Conservation (phyloP, 1,140 invertebrate genomes). For the Eupristina koningsbergeri region DNA sequence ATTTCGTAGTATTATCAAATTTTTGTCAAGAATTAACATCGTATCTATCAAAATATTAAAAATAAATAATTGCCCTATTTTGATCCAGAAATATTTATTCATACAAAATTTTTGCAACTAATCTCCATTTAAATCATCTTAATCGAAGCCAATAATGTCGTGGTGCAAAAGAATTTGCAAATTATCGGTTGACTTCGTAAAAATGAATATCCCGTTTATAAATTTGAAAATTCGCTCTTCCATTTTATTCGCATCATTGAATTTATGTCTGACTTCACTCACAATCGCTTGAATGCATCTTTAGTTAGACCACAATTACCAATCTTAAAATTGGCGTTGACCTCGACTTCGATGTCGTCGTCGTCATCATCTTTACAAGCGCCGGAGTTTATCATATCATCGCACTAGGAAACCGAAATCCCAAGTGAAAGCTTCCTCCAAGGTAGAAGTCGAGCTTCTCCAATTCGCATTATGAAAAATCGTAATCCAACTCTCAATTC, state of each 20-base stretch:
- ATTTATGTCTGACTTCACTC: background rate
- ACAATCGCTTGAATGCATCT: background rate
- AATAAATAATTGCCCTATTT: too few relatives aligned
- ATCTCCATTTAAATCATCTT: background rate
- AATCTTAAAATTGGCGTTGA: background rate
- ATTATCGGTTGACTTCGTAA: background rate
- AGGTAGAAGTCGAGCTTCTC: background rate
- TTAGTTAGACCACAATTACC: background rate
- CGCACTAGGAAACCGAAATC: slow-evolving; percentile 23
- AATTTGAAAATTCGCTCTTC: background rate
- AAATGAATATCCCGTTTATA: background rate
- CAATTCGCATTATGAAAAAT: background rate
- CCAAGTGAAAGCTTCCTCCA: background rate
- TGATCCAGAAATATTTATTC: background rate
- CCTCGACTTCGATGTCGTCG: too few relatives aligned
- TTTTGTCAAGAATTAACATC: too few relatives aligned
- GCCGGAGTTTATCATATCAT: slow-evolving; percentile 33
- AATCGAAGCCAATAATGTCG: background rate
- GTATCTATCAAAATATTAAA: too few relatives aligned
- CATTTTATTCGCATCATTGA: background rate
- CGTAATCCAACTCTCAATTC: background rate
- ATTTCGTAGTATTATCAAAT: too few relatives aligned
- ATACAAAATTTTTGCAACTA: background rate
- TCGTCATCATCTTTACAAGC: background rate
- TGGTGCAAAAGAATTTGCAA: background rate